Evolutionary conservation across 2,797 vertebrate species (phyloP).

Genomic region (Ceyx erithaca): DNA sequence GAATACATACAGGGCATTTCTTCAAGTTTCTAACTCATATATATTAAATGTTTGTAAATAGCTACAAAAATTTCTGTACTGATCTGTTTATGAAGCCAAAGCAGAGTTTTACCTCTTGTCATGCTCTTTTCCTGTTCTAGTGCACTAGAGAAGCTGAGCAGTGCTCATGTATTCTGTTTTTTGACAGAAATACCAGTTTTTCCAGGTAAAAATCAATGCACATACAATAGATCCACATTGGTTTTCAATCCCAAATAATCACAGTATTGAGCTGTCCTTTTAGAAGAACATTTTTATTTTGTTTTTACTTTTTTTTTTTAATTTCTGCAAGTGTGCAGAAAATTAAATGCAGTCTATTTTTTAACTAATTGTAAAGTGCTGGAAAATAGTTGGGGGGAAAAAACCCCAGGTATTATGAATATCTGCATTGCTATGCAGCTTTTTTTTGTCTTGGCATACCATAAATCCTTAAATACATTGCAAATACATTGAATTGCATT

Average conservation of each 20-base stretch:
- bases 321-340: background rate
- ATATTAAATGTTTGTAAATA: background rate
- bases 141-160: background rate
- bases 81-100: background rate
- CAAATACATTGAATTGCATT: background rate
- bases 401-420: background rate
- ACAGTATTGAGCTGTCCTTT: background rate
- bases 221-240: background rate
- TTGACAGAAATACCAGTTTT: background rate
- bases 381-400: background rate
- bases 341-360: background rate
- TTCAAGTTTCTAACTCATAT: background rate
- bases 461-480: background rate
- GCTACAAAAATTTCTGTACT: background rate
- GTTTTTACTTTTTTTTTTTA: background rate
- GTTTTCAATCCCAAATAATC: accelerated
- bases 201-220: background rate
- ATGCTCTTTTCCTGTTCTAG: background rate
- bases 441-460: background rate
- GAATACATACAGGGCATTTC: background rate
- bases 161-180: background rate
- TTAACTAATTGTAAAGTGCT: background rate
- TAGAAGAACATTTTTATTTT: background rate
- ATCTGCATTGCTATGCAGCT: background rate
- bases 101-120: background rate